Evolutionary conservation across 2,797 vertebrate species (phyloP), one percentile per base, ranked within the genome.

Genomic region (Urophycis tenuis): DNA sequence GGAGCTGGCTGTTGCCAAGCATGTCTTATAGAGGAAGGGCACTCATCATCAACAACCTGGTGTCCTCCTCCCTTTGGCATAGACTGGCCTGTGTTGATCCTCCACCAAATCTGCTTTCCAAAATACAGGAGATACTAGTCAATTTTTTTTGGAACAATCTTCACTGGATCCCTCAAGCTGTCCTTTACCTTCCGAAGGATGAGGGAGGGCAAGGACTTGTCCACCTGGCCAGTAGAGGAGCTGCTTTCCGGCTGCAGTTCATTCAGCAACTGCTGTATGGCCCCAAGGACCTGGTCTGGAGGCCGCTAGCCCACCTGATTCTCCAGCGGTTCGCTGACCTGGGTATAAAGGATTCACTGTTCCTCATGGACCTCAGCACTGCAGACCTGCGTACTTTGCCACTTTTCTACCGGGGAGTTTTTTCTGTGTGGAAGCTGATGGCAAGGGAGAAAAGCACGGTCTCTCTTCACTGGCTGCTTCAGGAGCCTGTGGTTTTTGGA

Each of bases 31-130:
- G 69, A 45, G 78, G 71, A 15, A 73, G 71, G 17, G 41, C 41
- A 14, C 15, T 45, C 15, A 45, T 45, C 17, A 45, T 45, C 17
- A 81, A 81, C 29, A 77, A 81, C 36, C n/a, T 81, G 22, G 73
- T 72, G n/a, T 32, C 79, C n/a, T 80, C 80, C 1, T 60, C n/a
- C n/a, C n/a, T n/a, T n/a, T n/a, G n/a, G n/a, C 77, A 81, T 17
- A n/a, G 72, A 5, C 36, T 74, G 19, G 49, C 25, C n/a, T 76
- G 78, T 72, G 49, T 73, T 10, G 41, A 41, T 9, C 71, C 71
- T 34, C 71, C 71, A n/a, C 3, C 33, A 35, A 25, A 25, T 12
- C 33, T 73, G 19, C 12, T 67, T n/a, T n/a, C 2, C 1, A 67
- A 67, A 14, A 3, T 67, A n/a, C 60, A 29, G n/a, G 9, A 7